Conservation (phyloP, 2,797 vertebrate genomes). For the Neosilurus hyrtlii region DNA sequence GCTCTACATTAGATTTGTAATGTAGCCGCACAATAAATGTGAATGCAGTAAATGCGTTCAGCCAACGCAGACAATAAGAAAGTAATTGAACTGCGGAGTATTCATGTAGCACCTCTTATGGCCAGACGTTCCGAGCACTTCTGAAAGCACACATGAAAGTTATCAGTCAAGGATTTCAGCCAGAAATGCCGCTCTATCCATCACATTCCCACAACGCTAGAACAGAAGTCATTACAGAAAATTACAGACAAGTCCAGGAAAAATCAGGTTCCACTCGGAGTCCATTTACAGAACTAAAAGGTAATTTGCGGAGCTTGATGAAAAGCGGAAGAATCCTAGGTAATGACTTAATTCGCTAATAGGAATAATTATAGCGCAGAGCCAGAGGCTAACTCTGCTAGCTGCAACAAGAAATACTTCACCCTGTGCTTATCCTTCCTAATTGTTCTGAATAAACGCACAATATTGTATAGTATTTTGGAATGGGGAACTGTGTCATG, state of each 20-base stretch:
- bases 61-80: not conserved
- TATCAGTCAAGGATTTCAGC: constrained; percentile 38
- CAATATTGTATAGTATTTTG: constrained; percentile 77
- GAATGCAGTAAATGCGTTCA: not conserved
- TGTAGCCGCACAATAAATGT: not conserved
- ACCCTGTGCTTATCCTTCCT: constrained; percentile 80
- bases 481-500: constrained; percentile 54
- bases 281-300: constrained; percentile 65
- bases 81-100: not conserved
- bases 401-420: constrained; percentile 79
- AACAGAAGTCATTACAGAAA: constrained; percentile 41
- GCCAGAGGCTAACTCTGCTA: constrained; percentile 77
- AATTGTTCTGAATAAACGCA: constrained; percentile 79
- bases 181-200: constrained; percentile 16
- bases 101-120: constrained; percentile 10
- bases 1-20: not conserved
- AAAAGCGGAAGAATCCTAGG: constrained; percentile 72
- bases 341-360: constrained; percentile 84
- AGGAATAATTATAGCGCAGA: constrained; percentile 79
- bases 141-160: constrained; percentile 30
- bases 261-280: constrained; percentile 54
- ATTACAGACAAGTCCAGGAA: constrained; percentile 44
- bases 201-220: constrained; percentile 28
- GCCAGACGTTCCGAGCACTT: constrained; percentile 17
- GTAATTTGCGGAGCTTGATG: constrained; percentile 75